Evolutionary conservation across 2,888 invertebrate genomes (phyloP), one percentile per base, ranked within the genome.

Genomic region (Sylvicola cinctus): DNA sequence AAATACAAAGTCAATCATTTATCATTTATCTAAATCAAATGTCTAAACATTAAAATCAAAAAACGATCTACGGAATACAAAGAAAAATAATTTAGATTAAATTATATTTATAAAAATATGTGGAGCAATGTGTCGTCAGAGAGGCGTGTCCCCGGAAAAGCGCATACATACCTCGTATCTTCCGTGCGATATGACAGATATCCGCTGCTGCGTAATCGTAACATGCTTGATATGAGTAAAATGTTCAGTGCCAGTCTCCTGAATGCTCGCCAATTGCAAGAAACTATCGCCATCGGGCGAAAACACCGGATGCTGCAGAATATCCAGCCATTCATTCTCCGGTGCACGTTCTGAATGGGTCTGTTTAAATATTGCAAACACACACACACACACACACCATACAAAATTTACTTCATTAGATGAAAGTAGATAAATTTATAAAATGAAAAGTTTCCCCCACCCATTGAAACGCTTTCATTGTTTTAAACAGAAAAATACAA

Each of bases 221-320:
- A 84, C 71, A 53, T 84, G 83, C 50, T 84, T 84, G 55, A 85
- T 83, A 64, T 85, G 85, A 29, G 83, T 84, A 60, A 74, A 85
- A 52, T 78, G 74, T 52, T 84, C 83, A 40, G 74, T 72, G 30
- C 73, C 76, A 31, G 83, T 83, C 50, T 85, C 85, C 49, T 81
- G 80, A 33, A 85, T 78, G 13, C 78, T 71, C 4, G 84, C 79
- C 41, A 84, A 62, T 38, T 85, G 62, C 39, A 87, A 66, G 57
- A 83, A 84, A 46, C 80, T 81, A 51, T 79, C 76, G 17, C 84
- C 83, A 48, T 84, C 81, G 38, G 74, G 72, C 1, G 83, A 74
- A 57, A 84, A 84, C 16, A 85, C 65, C 14, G 85, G 85, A 55
- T 78, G 75, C 28, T 78, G 79, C 50, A 83, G 74, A 31, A 83